phyloP scores from a whole-genome alignment of 1,140 invertebrate species.

The Bombus polaris region DNA sequence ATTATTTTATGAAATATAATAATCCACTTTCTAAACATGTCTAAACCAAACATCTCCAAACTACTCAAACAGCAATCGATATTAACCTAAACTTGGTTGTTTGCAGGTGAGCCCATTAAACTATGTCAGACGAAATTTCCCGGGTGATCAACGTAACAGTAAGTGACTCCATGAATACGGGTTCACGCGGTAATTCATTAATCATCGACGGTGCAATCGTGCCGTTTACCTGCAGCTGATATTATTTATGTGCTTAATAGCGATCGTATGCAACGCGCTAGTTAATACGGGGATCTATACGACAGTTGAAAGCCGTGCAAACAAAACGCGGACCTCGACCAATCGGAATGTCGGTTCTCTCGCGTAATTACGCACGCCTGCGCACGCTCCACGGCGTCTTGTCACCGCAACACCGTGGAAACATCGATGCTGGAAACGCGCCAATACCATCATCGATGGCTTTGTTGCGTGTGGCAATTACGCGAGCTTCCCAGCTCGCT shows the following conservation, averaged over 20 bases:
- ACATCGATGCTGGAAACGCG: constrained; percentile 44
- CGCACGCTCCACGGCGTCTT: constrained; percentile 23
- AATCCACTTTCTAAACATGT: neutral
- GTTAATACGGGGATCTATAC: constrained; percentile 17
- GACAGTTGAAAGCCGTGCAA: neutral
- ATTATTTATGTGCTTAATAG: constrained; percentile 29
- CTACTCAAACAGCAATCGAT: neutral
- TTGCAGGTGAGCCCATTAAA: constrained; percentile 52
- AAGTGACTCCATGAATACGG: constrained; percentile 14
- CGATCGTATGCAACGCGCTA: neutral
- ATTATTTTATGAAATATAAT: too few relatives aligned
- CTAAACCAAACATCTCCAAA: neutral
- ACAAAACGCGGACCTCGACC: neutral
- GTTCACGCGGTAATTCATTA: constrained; percentile 6
- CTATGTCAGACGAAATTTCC: neutral
- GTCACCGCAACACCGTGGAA: constrained; percentile 29
- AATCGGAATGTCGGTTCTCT: constrained; percentile 25
- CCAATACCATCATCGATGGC: constrained; percentile 46
- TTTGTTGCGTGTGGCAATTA: constrained; percentile 59
- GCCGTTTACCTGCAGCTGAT: constrained; percentile 31
- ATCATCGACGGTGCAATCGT: constrained; percentile 6
- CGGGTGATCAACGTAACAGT: constrained; percentile 6
- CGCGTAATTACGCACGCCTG: constrained; percentile 46
- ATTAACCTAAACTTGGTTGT: constrained; percentile 5
- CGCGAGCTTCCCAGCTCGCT: constrained; percentile 15